Base-by-base conservation (phyloP, 2,888 invertebrate species). In the Muscina levida region DNA sequence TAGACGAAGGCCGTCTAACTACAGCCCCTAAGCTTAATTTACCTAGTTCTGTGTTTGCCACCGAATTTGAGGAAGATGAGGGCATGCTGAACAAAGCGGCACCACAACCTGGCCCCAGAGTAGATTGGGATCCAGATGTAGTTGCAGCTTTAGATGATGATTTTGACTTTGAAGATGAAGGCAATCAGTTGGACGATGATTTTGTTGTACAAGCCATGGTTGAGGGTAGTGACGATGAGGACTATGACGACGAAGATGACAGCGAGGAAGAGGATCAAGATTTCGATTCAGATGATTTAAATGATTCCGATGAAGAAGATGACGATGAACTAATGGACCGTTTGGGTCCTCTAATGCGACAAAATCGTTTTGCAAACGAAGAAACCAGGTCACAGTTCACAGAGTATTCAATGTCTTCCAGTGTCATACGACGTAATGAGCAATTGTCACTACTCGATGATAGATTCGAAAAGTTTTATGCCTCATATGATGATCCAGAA, bases 141-240 rank as follows among this genome's bases (percentile, higher is more conserved):
- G 94, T 97, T 0, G 98, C 97, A 4, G 97, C 97, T 0, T 92
- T 98, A 90, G 98, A 98, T 87, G 97, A 97, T 82, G 98, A 98
- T 90, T 98, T 97, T 89, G 94, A 97, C 87, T 97, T 92, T 87
- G 93, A 95, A 1, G 93, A 97, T 89, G 96, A 96, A 0, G 93
- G 95, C 0, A 97, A 97, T 91, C 90, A 94, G 83, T 90, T 99
- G 2, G 98, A 98, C 84, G 98, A 99, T 89, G 95, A 99, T 91
- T 98, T 99, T 88, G 94, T 98, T 59, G 92, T 94, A 85, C 89
- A 96, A 77, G 98, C 98, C 0, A 88, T 88, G 86, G 88, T 83
- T 0, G 85, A 82, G 11, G 88, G 86, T 1, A 87, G 86, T 13
- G 85, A 85, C 3, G 84, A 79, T n/a, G 79, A 82, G 19, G 53